Percentiles rank a stretch among this genome's conserved stretches.
Evolutionary conservation across 2,113 vertebrate species (phyloP).

Genomic region (Tyto alba): DNA sequence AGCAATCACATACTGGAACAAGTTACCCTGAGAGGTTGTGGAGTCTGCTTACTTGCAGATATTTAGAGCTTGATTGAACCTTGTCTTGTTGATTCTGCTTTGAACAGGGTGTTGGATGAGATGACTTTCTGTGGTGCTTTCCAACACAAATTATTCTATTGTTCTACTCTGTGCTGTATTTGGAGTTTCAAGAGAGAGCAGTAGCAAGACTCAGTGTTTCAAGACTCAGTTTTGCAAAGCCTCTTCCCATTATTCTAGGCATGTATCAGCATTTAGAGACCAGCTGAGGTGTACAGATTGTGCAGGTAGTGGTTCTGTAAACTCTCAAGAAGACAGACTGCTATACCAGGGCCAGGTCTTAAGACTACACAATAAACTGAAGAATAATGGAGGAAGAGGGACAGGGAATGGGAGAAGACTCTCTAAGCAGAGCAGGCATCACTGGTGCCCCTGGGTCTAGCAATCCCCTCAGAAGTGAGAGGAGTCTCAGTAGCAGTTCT

Average conservation of each 20-base stretch:
- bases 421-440: background rate
- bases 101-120: background rate
- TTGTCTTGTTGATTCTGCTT: background rate
- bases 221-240: background rate
- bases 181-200: background rate
- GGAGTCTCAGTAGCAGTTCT: background rate
- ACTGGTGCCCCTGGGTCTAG: background rate
- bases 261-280: background rate
- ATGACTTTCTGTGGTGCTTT: background rate
- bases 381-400: background rate
- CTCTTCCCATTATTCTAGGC: background rate
- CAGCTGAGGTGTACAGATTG: background rate
- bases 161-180: background rate
- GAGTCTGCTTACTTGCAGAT: background rate
- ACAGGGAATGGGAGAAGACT: background rate
- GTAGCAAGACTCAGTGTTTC: background rate
- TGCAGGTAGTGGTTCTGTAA: background rate
- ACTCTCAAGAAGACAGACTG: background rate
- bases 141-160: background rate
- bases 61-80: background rate
- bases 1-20: background rate
- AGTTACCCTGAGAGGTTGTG: background rate
- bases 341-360: background rate
- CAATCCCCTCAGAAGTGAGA: background rate
- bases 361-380: background rate